These are phyloP conservation scores for Drosophila siamana DNA, from an alignment of 2,888 invertebrate species.

Conservation along the genomic window DNA sequence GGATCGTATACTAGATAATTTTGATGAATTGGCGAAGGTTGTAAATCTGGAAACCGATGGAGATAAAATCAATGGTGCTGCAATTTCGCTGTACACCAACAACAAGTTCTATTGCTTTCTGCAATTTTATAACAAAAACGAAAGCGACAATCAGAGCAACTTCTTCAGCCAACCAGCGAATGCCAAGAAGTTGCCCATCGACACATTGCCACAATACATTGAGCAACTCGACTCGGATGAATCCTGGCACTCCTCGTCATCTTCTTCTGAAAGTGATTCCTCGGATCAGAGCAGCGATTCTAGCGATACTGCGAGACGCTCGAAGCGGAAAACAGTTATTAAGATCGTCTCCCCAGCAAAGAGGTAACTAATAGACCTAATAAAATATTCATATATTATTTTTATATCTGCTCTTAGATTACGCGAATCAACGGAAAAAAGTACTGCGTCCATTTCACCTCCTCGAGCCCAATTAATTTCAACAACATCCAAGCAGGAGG, in stretches of 20 bases:
- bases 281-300: constrained; percentile 11
- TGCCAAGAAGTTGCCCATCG: constrained; percentile 33
- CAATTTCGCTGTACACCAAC: constrained; percentile 41
- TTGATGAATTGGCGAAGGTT: constrained; percentile 14
- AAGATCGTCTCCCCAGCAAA: constrained; percentile 2
- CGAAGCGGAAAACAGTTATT: not conserved
- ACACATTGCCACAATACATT: constrained; percentile 27
- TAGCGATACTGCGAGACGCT: not conserved
- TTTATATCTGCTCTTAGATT: not conserved
- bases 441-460: too few relatives aligned
- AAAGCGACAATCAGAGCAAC: constrained; percentile 34
- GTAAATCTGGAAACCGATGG: constrained; percentile 12
- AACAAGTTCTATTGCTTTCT: constrained; percentile 43
- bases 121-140: constrained; percentile 42
- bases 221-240: constrained; percentile 32
- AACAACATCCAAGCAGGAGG: not conserved
- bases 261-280: constrained; percentile 13
- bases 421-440: not conserved
- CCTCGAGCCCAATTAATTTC: not conserved
- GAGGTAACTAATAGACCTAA: constrained; percentile 5
- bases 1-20: constrained; percentile 13
- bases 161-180: constrained; percentile 30
- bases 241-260: constrained; percentile 28
- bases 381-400: not conserved
- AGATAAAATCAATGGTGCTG: constrained; percentile 39